A percentile compares a stretch with the other conserved stretches of the same genome.
phyloP scores from a whole-genome alignment of 2,888 invertebrate genomes.

The Amorpha juglandis region DNA sequence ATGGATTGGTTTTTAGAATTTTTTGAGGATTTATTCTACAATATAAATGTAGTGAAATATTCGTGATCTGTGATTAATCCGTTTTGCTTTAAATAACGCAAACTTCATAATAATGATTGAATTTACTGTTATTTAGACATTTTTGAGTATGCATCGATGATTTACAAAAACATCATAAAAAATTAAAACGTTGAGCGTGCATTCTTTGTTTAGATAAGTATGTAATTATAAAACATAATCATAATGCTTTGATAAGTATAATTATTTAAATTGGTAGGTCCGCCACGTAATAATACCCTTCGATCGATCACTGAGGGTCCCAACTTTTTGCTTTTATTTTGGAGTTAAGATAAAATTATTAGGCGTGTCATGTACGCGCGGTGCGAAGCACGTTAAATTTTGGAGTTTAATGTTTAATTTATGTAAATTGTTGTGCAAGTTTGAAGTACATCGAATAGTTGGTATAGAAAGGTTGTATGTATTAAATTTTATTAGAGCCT shows the following conservation, averaged over 20 bases:
- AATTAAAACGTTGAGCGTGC: background rate
- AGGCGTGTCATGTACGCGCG: background rate
- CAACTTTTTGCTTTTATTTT: conserved; percentile 9
- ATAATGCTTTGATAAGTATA: conserved; percentile 15
- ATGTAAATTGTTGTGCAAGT: background rate
- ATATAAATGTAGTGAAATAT: too few species aligned
- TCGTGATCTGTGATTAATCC: too few species aligned
- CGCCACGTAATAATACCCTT: conserved; percentile 11
- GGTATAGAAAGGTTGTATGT: background rate
- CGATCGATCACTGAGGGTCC: conserved; percentile 14
- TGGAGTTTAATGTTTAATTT: conserved; percentile 4
- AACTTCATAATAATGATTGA: too few species aligned
- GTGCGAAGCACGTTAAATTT: background rate
- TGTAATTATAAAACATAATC: conserved; percentile 16
- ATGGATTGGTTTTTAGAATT: too few species aligned
- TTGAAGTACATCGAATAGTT: background rate
- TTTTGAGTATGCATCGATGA: too few species aligned
- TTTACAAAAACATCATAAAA: background rate
- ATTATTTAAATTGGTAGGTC: conserved; percentile 17
- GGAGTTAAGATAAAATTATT: background rate
- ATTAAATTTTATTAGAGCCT: too few species aligned
- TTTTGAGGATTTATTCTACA: too few species aligned
- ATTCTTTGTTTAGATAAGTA: conserved; percentile 21
- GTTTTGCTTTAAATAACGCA: too few species aligned
- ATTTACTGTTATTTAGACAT: too few species aligned